Base-by-base conservation (phyloP, 1,140 invertebrate species). In the Drosophila erecta region DNA sequence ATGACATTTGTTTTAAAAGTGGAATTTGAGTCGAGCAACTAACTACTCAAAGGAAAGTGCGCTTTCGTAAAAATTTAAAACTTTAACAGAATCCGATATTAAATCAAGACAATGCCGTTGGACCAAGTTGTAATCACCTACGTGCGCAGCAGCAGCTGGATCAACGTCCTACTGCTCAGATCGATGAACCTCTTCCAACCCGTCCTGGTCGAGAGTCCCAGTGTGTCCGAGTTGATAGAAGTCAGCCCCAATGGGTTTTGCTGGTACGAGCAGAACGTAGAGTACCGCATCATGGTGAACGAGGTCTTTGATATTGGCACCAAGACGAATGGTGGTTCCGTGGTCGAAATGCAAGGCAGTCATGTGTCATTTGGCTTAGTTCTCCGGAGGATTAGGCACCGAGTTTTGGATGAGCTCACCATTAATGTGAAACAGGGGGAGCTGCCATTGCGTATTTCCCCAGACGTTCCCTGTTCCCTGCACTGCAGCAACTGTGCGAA, bases 151-250 rank as follows among this genome's bases (percentile, higher is more conserved):
- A 22, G 24, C 30, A 71, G 49, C 22, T 66, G 43, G 41, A 47
- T 76, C 2, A 84, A 58, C 24, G 57, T 84, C 20, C n/a, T 79
- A 8, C 54, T 83, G 40, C n/a, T 79, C 1, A 67, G 81, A 22
- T 79, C 79, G 2, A 30, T 57, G 17, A 47, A 73, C 5, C 40
- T 72, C 8, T 30, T 49, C 12, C 24, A 58, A 6, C 10, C 15
- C 17, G 46, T 17, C 12, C 12, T 17, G 8, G 4, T 0, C 15
- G 1, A 3, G 38, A 3, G 20, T n/a, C 6, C 20, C 17, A 14
- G 0, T 2, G 30, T 30, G 30, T 10, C 8, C 30, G 12, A 49
- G 20, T 10, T 20, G 20, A 56, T 83, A 8, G 46, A 56, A 14
- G 64, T 84, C 8, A 44, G 24, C 8, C 14, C 59, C 6, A 58